phyloP scores from a whole-genome alignment of 2,113 vertebrate genomes.

The Parus major region DNA sequence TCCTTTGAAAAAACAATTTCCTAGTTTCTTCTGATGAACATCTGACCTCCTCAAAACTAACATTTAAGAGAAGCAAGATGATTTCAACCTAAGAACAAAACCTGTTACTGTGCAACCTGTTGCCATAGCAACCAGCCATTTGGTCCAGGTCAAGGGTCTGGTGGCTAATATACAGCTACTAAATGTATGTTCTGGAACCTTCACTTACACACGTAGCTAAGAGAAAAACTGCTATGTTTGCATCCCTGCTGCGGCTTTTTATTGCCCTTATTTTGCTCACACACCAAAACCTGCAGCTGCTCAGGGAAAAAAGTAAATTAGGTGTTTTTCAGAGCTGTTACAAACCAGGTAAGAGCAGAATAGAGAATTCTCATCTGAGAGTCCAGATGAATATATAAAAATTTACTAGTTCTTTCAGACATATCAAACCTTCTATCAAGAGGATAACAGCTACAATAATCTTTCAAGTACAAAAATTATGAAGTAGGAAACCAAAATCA shows the following conservation, averaged over 20 bases:
- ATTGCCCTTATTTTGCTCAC: background rate
- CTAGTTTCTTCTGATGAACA: background rate
- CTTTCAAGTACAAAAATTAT: background rate
- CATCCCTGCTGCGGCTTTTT: background rate
- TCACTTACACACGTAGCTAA: accelerated
- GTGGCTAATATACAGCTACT: background rate
- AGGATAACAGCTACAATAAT: background rate
- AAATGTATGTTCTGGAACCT: background rate
- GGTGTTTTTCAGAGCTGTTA: background rate
- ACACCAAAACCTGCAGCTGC: background rate
- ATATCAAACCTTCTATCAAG: too few relatives aligned
- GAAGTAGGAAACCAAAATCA: background rate
- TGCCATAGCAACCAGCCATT: conserved; percentile 2
- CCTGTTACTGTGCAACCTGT: background rate
- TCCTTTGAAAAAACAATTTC: background rate
- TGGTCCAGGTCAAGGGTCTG: background rate
- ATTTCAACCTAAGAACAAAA: background rate
- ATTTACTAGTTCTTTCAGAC: background rate
- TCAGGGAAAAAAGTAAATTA: background rate
- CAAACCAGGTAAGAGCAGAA: background rate
- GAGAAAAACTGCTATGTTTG: background rate
- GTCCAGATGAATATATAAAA: background rate
- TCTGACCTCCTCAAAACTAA: background rate
- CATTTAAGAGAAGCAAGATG: background rate
- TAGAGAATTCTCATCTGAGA: background rate